phyloP scores from a whole-genome alignment of 2,797 vertebrate genomes.

The Atherinosoma microstoma region DNA sequence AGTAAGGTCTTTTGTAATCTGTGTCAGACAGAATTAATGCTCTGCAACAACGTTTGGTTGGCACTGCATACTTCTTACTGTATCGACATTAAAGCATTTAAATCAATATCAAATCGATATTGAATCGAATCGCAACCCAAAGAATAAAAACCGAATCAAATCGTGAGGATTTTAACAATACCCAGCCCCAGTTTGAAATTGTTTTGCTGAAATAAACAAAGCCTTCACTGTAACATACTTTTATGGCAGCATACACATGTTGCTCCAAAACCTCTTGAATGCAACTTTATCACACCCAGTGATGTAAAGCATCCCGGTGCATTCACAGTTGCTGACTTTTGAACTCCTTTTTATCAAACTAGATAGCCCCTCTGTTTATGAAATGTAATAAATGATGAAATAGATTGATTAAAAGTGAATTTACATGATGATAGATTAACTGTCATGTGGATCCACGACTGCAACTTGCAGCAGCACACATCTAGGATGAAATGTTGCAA shows the following conservation, averaged over 20 bases:
- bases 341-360: neutral
- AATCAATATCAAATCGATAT: too few species aligned
- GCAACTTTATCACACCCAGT: neutral
- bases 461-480: neutral
- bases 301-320: neutral
- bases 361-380: neutral
- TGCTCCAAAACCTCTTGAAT: neutral
- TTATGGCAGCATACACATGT: neutral
- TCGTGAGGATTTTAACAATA: too few species aligned
- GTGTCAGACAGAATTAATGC: too few species aligned
- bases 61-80: too few species aligned
- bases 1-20: too few species aligned
- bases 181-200: neutral
- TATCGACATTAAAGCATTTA: too few species aligned
- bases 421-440: neutral
- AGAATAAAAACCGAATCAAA: too few species aligned
- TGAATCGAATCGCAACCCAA: too few species aligned
- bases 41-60: too few species aligned
- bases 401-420: neutral
- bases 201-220: neutral
- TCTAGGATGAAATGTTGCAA: neutral
- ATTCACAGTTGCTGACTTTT: neutral
- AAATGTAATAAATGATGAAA: neutral
- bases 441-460: neutral
- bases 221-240: neutral